A percentile compares a stretch with the other conserved stretches of the same genome.
phyloP scores from a whole-genome alignment of 2,888 invertebrate genomes.

The Galerucella calmariensis region DNA sequence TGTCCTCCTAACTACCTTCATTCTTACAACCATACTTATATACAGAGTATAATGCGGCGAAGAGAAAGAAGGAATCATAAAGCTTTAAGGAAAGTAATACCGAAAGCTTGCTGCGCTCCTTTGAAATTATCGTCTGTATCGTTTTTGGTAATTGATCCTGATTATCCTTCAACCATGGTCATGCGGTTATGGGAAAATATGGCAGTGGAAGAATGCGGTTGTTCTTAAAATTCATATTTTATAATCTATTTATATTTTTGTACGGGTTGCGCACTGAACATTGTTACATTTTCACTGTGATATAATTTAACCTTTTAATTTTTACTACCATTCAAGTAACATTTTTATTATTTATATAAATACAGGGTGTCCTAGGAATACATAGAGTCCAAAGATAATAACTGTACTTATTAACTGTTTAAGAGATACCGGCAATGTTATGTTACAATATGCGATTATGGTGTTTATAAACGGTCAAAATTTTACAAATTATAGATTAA shows the following conservation, averaged over 20 bases:
- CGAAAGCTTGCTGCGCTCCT: conserved; percentile 77
- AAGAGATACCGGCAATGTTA: no score
- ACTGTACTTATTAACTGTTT: no score
- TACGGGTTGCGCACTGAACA: conserved; percentile 60
- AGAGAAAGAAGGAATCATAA: conserved; percentile 67
- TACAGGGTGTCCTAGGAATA: no score
- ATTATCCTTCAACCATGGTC: conserved; percentile 71
- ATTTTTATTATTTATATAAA: not conserved
- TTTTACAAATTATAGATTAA: no score
- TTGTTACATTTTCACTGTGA: conserved; percentile 52
- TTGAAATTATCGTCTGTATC: conserved; percentile 74
- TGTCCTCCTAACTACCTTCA: conserved; percentile 77
- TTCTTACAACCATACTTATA: conserved; percentile 76
- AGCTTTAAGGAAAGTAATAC: conserved; percentile 58
- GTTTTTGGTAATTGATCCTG: conserved; percentile 74
- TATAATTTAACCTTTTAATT: conserved; percentile 47
- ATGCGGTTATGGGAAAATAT: conserved; percentile 78
- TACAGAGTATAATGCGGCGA: conserved; percentile 76
- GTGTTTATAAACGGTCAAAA: no score
- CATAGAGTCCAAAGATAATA: no score
- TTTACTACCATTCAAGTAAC: conserved; percentile 33
- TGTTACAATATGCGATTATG: no score
- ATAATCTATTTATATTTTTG: conserved; percentile 43
- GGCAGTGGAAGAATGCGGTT: conserved; percentile 78
- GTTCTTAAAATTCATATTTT: conserved; percentile 67